Evolutionary conservation across 2,797 vertebrate species (phyloP), one percentile per base, ranked within the genome.

Genomic region (Lateolabrax maculatus): DNA sequence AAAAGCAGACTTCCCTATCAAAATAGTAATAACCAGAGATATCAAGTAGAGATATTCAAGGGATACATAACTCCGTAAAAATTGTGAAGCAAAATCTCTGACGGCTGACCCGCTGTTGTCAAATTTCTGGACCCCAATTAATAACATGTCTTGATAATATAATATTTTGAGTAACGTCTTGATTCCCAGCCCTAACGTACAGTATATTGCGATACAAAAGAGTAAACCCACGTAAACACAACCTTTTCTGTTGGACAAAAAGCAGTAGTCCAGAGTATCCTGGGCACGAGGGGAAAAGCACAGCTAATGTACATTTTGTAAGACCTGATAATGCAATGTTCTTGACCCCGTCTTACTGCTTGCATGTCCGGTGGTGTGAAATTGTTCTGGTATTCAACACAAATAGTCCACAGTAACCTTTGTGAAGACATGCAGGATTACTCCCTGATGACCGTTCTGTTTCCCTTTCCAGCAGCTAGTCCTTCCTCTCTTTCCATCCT

Each of bases 401-500:
- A 75, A 80, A 73, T 39, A 56, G 56, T 65, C 27, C 66, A 89
- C 53, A 83, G n/a, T 86, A 84, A 87, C 63, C 73, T 73, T 64
- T 77, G 52, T 79, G 53, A 76, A 64, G 72, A 58, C 31, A 79
- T 77, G 49, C 23, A 12, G 23, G 9, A 53, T 80, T 52, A 73
- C 69, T 86, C 87, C 84, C 85, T 1, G 0, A 25, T 75, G 84
- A 89, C 73, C 55, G 64, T 52, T 55, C 21, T 71, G 66, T 75
- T 91, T 89, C 44, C 81, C 27, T 51, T 87, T 87, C 36, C 63
- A 76, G 60, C 64, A 41, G 13, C n/a, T 15, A 25, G 3, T 49
- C 27, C 9, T 52, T 60, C 85, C 88, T 91, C 78, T 89, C 81
- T 88, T 91, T 87, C 75, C 77, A 74, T 83, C 67, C 76, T 73